Evolutionary conservation across 2,888 invertebrate genomes (phyloP).

Genomic region (Netelia melanura): DNA sequence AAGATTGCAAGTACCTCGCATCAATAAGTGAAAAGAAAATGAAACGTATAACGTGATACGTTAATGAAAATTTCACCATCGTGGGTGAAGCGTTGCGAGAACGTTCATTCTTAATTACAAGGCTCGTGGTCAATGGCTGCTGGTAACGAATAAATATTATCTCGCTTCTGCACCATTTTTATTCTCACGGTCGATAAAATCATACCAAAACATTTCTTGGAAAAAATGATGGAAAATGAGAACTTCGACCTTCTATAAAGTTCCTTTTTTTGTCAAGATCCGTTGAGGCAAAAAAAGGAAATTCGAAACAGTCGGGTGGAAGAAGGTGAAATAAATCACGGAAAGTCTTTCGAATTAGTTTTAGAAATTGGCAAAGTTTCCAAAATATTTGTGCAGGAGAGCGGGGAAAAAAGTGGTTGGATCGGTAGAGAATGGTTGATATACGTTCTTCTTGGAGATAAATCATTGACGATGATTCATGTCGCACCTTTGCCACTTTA

Average conservation of each 20-base stretch:
- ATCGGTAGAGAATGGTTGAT: not conserved
- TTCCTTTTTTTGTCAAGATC: no score
- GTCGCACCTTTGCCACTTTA: slow-evolving; percentile 25
- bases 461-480: slow-evolving; percentile 4
- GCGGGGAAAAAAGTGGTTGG: not conserved
- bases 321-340: no score
- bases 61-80: slow-evolving; percentile 23
- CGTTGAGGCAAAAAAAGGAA: no score
- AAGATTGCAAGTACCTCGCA: not conserved
- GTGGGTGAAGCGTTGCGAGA: slow-evolving; percentile 12
- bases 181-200: not conserved
- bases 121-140: slow-evolving; percentile 46
- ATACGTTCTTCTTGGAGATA: not conserved
- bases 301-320: no score
- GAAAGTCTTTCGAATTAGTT: no score
- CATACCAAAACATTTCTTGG: no score
- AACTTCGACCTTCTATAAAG: no score
- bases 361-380: no score
- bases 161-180: not conserved
- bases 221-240: no score
- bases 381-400: no score
- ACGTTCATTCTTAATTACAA: slow-evolving; percentile 28
- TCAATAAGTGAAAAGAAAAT: no score
- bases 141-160: slow-evolving; percentile 32
- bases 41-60: not conserved